Evolutionary conservation across 1,140 invertebrate species (phyloP).

Genomic region (Coptotermes formosanus): DNA sequence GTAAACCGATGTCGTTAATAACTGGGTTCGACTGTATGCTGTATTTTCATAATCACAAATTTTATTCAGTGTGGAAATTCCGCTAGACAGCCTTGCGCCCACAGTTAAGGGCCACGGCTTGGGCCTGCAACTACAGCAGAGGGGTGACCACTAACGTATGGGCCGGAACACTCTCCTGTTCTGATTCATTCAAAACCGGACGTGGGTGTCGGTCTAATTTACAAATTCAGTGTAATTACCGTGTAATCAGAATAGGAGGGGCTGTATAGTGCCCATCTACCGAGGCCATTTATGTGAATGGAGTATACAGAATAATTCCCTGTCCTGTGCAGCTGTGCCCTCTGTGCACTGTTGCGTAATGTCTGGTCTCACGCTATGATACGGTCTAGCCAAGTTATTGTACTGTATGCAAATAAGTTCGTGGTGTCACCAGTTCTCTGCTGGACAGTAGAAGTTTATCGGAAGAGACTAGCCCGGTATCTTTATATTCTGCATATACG

Average conservation of each 20-base stretch:
- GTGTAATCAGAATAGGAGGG: conserved; percentile 21
- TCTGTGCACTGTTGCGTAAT: background rate
- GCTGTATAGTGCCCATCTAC: background rate
- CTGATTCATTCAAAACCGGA: conserved; percentile 16
- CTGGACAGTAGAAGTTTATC: no score
- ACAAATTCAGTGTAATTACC: conserved; percentile 24
- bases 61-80: no score
- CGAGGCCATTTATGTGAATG: conserved; percentile 1
- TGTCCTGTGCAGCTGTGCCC: background rate
- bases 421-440: no score
- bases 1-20: no score
- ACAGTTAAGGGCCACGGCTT: background rate
- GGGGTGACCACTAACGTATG: background rate
- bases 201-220: conserved; percentile 23
- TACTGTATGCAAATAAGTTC: no score
- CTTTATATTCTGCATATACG: no score
- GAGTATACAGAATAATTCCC: background rate
- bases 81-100: no score
- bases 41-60: no score
- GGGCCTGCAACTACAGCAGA: background rate
- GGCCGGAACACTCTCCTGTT: background rate
- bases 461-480: no score
- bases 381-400: background rate
- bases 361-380: background rate
- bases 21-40: no score